Base-by-base conservation (phyloP, 2,113 vertebrate genomes). In the Microcebus jonahi region DNA sequence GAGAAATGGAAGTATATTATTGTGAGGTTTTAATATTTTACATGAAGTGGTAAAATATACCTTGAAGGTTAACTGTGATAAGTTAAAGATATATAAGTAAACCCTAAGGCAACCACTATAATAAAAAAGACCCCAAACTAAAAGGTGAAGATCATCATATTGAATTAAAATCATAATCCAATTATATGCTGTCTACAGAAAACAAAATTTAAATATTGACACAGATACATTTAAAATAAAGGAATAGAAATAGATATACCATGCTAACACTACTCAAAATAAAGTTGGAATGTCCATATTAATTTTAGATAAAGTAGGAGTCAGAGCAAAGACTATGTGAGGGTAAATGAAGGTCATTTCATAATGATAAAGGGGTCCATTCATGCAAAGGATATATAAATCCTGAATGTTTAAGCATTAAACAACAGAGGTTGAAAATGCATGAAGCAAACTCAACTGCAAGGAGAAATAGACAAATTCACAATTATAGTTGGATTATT, bases 1-100 rank as follows among this genome's bases (percentile, higher is more conserved):
- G 5, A 82, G 45, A 79, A 68, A 63, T 71, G 27, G n/a, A 61
- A n/a, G 0, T 61, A 55, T 45, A n/a, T 25, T 59, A 20, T 88
- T 88, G 18, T 89, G 61, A 89, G 27, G 34, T 88, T 93, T 59
- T 93, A 89, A n/a, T 70, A 76, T 31, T 88, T 88, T 67, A 27
- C 34, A 31, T 82, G 25, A 48, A 48, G 59, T 83, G 57, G 6
- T 67, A 65, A 90, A 59, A 79, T 80, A 88, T 63, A 53, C 7
- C 18, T 86, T 34, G 17, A 90, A 84, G 11, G 29, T 59, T 45
- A 57, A 59, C 36, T 86, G 10, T 53, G n/a, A 5, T 82, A 89
- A 53, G 39, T n/a, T 57, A 83, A 76, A 92, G n/a, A n/a, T 45
- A 55, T 42, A 89, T 75, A 45, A 76, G 23, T 91, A 42, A 91